A percentile compares a stretch with the other conserved stretches of the same genome.
Evolutionary conservation across 23 tunicate genomes (phyloP).

Genomic region (Trididemnum nubilum): DNA sequence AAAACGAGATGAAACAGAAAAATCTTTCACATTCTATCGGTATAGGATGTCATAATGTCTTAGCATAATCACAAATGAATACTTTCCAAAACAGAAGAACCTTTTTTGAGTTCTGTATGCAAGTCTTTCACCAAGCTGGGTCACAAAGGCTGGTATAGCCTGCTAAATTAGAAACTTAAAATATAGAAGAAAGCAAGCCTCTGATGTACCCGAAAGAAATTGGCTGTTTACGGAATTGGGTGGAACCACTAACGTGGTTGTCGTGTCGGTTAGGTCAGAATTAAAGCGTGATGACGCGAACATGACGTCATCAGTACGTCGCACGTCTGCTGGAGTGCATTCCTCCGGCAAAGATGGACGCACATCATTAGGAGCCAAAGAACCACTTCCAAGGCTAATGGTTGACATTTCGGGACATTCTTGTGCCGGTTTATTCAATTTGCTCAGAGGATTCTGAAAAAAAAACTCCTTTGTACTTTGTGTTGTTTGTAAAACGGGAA

Average conservation of each 20-base stretch:
- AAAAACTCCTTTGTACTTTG: too few species aligned
- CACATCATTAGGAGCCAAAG: neutral
- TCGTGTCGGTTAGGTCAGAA: conserved; percentile 35
- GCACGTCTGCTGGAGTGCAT: conserved; percentile 16
- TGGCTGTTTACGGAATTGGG: conserved; percentile 93
- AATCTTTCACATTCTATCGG: too few species aligned
- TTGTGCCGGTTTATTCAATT: neutral
- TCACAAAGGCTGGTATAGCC: too few species aligned
- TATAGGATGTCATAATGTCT: too few species aligned
- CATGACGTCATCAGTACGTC: conserved; percentile 28
- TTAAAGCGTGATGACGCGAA: conserved; percentile 14
- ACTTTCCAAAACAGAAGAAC: neutral
- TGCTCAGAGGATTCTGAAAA: neutral
- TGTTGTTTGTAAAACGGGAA: too few species aligned
- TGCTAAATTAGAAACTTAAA: too few species aligned
- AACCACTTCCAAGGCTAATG: conserved; percentile 38
- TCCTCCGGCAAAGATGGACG: neutral
- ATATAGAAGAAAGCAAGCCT: too few species aligned
- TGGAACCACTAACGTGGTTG: conserved; percentile 66
- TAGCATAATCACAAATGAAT: neutral
- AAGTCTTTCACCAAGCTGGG: too few species aligned
- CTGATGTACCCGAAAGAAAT: conserved; percentile 79
- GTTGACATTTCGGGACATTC: conserved; percentile 91
- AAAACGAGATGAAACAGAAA: too few species aligned
- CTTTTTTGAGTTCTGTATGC: too few species aligned